phyloP scores from a whole-genome alignment of 2,888 invertebrate species.

The Cancer borealis region DNA sequence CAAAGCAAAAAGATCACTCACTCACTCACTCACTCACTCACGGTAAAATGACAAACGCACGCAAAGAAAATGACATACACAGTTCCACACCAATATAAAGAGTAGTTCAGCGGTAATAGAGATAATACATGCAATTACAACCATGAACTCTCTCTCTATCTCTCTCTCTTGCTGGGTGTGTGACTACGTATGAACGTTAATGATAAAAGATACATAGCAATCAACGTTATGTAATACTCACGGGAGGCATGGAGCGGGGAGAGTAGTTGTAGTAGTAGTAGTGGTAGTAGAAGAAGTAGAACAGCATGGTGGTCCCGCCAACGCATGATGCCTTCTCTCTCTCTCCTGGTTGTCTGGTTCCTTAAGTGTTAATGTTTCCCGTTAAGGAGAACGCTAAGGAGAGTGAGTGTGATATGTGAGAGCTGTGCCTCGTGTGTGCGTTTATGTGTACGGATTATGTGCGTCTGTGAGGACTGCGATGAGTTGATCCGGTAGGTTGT shows the following conservation, averaged over 20 bases:
- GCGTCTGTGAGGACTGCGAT: neutral
- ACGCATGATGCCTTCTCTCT: neutral
- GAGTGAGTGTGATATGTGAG: neutral
- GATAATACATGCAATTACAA: neutral
- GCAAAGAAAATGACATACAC: neutral
- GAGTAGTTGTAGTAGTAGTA: neutral
- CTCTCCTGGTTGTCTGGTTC: neutral
- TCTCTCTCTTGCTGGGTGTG: too few relatives aligned
- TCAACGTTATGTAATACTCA: neutral
- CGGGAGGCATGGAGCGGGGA: neutral
- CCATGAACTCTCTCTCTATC: neutral
- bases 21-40: too few relatives aligned
- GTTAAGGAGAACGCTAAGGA: neutral
- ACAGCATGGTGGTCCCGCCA: neutral
- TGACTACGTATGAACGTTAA: neutral
- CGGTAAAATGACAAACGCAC: too few relatives aligned
- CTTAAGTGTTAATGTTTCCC: neutral
- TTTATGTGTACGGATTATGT: neutral
- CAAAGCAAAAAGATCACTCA: too few relatives aligned
- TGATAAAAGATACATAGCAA: neutral
- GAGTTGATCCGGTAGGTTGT: neutral
- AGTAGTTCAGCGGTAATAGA: neutral
- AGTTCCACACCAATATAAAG: neutral
- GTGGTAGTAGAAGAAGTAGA: neutral
- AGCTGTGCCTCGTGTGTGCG: neutral